Evolutionary conservation across 2,113 vertebrate species (phyloP).

Genomic region (Puffinus mauretanicus): DNA sequence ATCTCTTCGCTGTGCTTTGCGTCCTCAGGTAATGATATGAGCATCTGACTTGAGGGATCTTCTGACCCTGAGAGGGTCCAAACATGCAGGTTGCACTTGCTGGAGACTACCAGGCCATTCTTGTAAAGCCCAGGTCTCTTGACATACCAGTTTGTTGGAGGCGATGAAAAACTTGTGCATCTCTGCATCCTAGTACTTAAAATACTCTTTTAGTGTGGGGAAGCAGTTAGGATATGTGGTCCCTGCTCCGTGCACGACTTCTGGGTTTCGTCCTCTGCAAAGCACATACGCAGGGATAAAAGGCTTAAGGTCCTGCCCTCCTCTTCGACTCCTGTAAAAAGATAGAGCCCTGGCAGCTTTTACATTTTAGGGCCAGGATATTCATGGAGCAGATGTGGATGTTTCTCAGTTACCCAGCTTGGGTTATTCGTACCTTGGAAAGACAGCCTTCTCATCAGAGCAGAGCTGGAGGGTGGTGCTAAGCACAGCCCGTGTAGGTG

Average conservation of each 20-base stretch:
- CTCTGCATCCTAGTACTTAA: not conserved
- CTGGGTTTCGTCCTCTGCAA: not conserved
- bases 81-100: not conserved
- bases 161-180: not conserved
- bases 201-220: not conserved
- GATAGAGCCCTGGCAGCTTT: not conserved
- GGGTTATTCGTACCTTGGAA: not conserved
- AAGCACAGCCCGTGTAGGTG: fast-evolving
- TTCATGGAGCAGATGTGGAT: not conserved
- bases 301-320: not conserved
- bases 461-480: not conserved
- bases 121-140: not conserved
- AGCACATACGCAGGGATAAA: not conserved
- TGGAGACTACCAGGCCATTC: not conserved
- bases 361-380: not conserved
- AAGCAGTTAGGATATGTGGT: not conserved
- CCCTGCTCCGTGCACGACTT: not conserved
- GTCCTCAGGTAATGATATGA: not conserved
- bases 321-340: not conserved
- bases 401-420: not conserved
- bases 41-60: not conserved
- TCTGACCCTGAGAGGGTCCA: not conserved
- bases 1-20: not conserved
- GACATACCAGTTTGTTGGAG: not conserved
- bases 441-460: not conserved